Base-by-base conservation (phyloP, 2,113 vertebrate genomes). In the Asarcornis scutulata region DNA sequence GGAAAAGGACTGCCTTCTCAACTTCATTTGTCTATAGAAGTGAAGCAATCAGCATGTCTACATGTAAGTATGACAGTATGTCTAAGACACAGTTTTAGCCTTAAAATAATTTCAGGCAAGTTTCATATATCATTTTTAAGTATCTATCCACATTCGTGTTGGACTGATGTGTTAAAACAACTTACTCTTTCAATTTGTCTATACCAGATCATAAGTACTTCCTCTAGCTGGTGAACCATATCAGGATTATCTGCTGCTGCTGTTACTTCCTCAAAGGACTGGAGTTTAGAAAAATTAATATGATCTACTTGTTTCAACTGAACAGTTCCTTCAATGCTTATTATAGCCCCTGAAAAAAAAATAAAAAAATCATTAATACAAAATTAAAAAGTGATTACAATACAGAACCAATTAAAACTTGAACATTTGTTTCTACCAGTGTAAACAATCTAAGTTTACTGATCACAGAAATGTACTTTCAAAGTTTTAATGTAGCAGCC, bases 131-230 rank as follows among this genome's bases (percentile, higher is more conserved):
- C 2, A 52, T 72, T 76, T 72, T 46, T 22, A 75, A 81, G 53
- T 53, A 91, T 25, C 21, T 34, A 72, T 31, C 21, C n/a, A 44
- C 73, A 73, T 63, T 75, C 31, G 22, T 44, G 12, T 18, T 62
- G 36, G 18, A 68, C 4, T 26, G 20, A 66, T 46, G 14, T 17
- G 6, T 74, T 83, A 88, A 83, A 79, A 60, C 4, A 73, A 64
- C 78, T 68, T 95, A 99, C 99, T 97, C 96, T 95, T 72, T 99
- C 98, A 17, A 99, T 98, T 97, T 99, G 98, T 63, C 95, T 98
- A 89, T 98, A 98, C 99, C 98, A 99, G 31, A 97, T 91, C 97
- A 96, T 98, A 86, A 99, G 93, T 66, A 97, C 94, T 18, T 98
- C 98, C 72, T 99, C 98, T 16, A 99, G 94, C n/a, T 97, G 97